Base-by-base conservation (phyloP, 2,113 vertebrate genomes). In the Trochalopteron elliotii region DNA sequence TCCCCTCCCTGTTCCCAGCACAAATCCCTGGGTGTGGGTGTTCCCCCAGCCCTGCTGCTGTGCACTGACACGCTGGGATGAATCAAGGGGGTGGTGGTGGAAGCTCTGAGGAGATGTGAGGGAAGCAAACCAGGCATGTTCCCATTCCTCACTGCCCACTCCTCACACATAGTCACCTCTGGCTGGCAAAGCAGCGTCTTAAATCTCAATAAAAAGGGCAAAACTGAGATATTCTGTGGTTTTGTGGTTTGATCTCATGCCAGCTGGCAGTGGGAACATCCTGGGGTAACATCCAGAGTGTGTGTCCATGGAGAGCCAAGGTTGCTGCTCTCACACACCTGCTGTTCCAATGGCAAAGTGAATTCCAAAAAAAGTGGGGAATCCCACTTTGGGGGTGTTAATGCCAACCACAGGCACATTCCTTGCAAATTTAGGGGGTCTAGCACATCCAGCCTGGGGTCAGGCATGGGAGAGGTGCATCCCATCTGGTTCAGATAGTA, bases 211-310 rank as follows among this genome's bases (percentile, higher is more conserved):
- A 16, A 75, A 83, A 83, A 23, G 24, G 74, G 40, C 16, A 45
- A 56, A 30, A 6, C 0, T 6, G 69, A n/a, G 69, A 1, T 24
- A 10, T 25, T 11, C 40, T 3, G 1, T 10, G 45, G 20, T 6
- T 60, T 67, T 49, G 10, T 11, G 39, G 1, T 31, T n/a, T 25
- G 28, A 5, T 57, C 17, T 35, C 23, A 7, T 67, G 23, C 11
- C 23, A 10, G 23, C 15, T 47, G 59, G 76, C 24, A 37, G 49
- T 7, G 45, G 83, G 35, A 53, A 39, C 39, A 53, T 39, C 17
- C 49, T n/a, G 39, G 45, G 8, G 3, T 14, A 39, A 28, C 22
- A 77, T 24, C 70, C 42, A 55, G 1, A 1, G n/a, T 2, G 22
- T 24, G 20, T 14, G 33, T 9, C 75, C 52, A 20, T 3, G 18